phyloP scores from a whole-genome alignment of 2,797 vertebrate genomes.

The Esox lucius region DNA sequence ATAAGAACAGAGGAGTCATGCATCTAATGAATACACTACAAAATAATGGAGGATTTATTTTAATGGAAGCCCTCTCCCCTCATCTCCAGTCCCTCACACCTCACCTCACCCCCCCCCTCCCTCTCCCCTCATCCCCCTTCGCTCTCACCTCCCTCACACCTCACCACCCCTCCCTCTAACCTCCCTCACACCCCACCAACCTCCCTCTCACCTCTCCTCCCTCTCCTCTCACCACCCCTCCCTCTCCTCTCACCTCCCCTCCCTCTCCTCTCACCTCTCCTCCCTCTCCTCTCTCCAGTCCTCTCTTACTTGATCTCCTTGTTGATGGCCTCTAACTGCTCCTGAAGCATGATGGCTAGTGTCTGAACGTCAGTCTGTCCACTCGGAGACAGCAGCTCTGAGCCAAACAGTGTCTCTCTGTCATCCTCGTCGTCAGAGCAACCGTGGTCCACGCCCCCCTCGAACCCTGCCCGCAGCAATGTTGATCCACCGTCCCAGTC shows the following conservation, averaged over 20 bases:
- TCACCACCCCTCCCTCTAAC: too few relatives aligned
- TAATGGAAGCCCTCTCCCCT: neutral
- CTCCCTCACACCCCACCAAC: too few relatives aligned
- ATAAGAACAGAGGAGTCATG: neutral
- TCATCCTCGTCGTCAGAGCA: slow-evolving; percentile 81
- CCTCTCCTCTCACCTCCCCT: neutral
- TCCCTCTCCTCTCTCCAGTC: neutral
- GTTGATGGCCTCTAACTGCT: slow-evolving; percentile 90
- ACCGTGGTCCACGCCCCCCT: slow-evolving; percentile 69
- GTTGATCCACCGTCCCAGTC: slow-evolving; percentile 78
- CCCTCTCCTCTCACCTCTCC: neutral
- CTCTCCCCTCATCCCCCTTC: too few relatives aligned
- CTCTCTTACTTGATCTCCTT: slow-evolving; percentile 88
- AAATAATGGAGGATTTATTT: neutral
- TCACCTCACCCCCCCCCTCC: neutral
- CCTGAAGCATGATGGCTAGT: slow-evolving; percentile 88
- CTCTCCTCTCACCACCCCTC: too few relatives aligned
- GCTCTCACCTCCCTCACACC: too few relatives aligned
- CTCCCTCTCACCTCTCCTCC: neutral
- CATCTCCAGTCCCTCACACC: neutral
- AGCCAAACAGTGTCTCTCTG: slow-evolving; percentile 72
- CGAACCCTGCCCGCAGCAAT: slow-evolving; percentile 66
- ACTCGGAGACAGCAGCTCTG: slow-evolving; percentile 83
- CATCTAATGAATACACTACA: neutral
- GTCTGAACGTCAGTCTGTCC: slow-evolving; percentile 90